Percentiles rank a stretch among this genome's conserved stretches.
Evolutionary conservation across 2,888 invertebrate species (phyloP).

Genomic region (Linnaemya tessellans): DNA sequence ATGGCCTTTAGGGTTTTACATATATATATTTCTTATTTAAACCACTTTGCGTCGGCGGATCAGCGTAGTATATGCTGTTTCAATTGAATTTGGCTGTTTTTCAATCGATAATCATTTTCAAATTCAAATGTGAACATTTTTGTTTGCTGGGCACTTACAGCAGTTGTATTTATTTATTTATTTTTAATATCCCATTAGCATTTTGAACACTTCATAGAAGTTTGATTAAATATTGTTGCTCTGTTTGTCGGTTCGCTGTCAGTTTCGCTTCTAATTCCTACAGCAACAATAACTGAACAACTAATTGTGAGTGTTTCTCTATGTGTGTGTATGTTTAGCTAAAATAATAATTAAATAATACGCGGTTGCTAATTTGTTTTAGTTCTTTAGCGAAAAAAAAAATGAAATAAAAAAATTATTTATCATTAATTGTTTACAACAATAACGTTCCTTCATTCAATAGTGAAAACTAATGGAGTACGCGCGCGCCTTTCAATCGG

Average conservation of each 20-base stretch:
- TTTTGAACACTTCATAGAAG: slow-evolving; percentile 52
- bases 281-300: slow-evolving; percentile 19
- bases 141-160: slow-evolving; percentile 40
- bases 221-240: slow-evolving; percentile 49
- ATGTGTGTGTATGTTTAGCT: slow-evolving; percentile 46
- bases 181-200: slow-evolving; percentile 27
- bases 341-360: slow-evolving; percentile 72
- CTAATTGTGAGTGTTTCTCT: not conserved
- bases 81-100: no score
- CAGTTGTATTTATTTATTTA: slow-evolving; percentile 1
- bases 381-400: slow-evolving; percentile 64
- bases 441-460: slow-evolving; percentile 79
- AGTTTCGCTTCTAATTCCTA: slow-evolving; percentile 42
- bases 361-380: slow-evolving; percentile 70
- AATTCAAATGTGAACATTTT: no score
- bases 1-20: no score
- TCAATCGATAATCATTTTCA: no score
- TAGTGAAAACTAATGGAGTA: slow-evolving; percentile 73
- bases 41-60: no score
- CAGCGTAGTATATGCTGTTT: no score
- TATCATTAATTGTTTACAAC: slow-evolving; percentile 77
- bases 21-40: no score
- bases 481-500: slow-evolving; percentile 74
- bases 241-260: slow-evolving; percentile 19
- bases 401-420: slow-evolving; percentile 74